Percentiles rank a stretch among this genome's conserved stretches.
Evolutionary conservation across 2,113 vertebrate genomes (phyloP).

Genomic region (Genyomyrus donnyi): DNA sequence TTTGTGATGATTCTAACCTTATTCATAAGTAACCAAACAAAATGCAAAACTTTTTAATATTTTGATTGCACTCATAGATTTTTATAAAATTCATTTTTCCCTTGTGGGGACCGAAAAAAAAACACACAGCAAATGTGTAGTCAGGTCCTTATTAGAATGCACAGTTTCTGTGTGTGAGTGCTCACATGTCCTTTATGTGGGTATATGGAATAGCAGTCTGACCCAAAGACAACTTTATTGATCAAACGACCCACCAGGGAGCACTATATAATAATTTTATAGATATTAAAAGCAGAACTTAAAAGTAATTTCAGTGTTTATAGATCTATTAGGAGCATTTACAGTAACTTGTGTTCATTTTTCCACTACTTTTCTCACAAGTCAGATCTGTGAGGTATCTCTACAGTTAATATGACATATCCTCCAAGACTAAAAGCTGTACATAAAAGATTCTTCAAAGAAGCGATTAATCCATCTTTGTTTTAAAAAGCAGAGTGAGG

Average conservation of each 20-base stretch:
- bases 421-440: slow-evolving; percentile 71
- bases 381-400: slow-evolving; percentile 59
- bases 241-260: background rate
- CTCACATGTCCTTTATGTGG: background rate
- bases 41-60: background rate
- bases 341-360: background rate
- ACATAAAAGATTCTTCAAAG: slow-evolving; percentile 69
- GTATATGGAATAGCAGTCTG: background rate
- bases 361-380: slow-evolving; percentile 30
- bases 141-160: background rate
- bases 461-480: slow-evolving; percentile 72
- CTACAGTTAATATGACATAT: slow-evolving; percentile 75
- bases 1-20: background rate
- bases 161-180: background rate
- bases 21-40: background rate
- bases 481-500: slow-evolving; percentile 64
- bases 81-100: background rate
- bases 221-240: background rate
- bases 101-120: background rate
- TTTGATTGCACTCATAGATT: background rate
- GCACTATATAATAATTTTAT: background rate
- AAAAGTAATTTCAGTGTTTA: slow-evolving; percentile 9
- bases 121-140: background rate
- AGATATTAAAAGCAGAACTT: slow-evolving; percentile 6
- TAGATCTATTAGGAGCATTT: background rate